phyloP scores from a whole-genome alignment of 2,888 invertebrate genomes.

The Xestoiulus laeticollis region DNA sequence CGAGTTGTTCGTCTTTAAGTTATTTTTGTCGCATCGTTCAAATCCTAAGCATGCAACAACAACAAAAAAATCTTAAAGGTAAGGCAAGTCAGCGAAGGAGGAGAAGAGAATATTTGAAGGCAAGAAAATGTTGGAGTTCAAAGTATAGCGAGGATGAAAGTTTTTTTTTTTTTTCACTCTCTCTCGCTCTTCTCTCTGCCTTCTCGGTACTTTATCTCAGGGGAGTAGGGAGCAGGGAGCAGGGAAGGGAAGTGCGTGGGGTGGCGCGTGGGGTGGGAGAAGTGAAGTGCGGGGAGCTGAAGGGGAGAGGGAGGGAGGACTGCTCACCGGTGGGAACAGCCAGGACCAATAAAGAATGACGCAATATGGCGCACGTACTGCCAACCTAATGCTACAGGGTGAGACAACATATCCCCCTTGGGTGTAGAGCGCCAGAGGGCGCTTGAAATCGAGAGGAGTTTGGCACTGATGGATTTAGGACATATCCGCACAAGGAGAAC shows the following conservation, averaged over 20 bases:
- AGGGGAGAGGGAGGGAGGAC: background rate
- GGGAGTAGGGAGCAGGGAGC: background rate
- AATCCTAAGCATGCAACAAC: background rate
- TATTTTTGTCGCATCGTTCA: conserved; percentile 9
- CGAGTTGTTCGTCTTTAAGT: background rate
- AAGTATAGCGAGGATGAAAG: conserved; percentile 1
- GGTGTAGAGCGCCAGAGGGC: background rate
- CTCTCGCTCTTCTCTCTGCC: background rate
- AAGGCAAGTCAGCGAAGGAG: background rate
- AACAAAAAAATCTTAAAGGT: background rate
- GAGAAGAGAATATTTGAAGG: background rate
- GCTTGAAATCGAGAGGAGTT: no score
- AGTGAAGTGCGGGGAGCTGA: background rate
- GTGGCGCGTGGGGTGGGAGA: background rate
- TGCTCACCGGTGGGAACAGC: background rate
- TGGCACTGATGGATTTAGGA: no score
- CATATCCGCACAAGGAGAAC: no score
- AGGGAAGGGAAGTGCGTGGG: background rate
- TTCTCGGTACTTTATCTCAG: conserved; percentile 9
- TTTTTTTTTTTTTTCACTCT: background rate
- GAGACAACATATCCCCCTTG: background rate
- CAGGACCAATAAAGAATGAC: background rate
- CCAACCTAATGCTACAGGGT: background rate
- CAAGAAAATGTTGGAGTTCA: background rate
- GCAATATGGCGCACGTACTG: background rate